phyloP scores from a whole-genome alignment of 2,113 vertebrate genomes.

The Python bivittatus region DNA sequence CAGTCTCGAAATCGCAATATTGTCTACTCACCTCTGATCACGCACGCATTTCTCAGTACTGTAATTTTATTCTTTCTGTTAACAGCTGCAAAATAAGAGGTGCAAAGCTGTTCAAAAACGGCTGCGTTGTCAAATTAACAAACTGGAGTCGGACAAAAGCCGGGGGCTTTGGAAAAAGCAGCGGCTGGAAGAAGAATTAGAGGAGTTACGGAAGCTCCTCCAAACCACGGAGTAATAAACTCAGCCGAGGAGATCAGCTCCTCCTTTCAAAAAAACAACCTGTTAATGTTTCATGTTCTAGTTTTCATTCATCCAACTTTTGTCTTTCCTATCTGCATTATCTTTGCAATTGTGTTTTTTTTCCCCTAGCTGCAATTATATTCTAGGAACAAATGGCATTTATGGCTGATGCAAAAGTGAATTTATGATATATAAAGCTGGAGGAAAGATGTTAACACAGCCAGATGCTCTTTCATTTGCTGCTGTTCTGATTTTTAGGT shows the following conservation, averaged over 20 bases:
- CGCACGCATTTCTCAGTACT: neutral
- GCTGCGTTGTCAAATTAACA: conserved; percentile 77
- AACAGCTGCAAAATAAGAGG: conserved; percentile 79
- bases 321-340: neutral
- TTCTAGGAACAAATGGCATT: neutral
- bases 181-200: conserved; percentile 71
- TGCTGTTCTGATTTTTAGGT: neutral
- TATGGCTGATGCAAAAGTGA: neutral
- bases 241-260: neutral
- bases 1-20: neutral
- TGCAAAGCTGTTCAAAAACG: conserved; percentile 77
- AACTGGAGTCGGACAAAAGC: conserved; percentile 68
- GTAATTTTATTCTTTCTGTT: neutral
- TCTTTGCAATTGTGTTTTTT: too few relatives aligned
- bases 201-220: conserved; percentile 65
- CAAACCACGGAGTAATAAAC: conserved; percentile 25
- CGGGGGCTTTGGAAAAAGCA: conserved; percentile 73
- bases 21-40: too few relatives aligned
- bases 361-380: neutral
- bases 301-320: neutral
- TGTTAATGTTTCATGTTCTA: neutral
- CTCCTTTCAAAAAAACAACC: neutral
- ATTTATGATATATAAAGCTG: neutral
- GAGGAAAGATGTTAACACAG: neutral
- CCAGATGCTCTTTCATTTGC: neutral